Base-by-base conservation (phyloP, 2,797 vertebrate genomes). In the Aselliscus stoliczkanus region DNA sequence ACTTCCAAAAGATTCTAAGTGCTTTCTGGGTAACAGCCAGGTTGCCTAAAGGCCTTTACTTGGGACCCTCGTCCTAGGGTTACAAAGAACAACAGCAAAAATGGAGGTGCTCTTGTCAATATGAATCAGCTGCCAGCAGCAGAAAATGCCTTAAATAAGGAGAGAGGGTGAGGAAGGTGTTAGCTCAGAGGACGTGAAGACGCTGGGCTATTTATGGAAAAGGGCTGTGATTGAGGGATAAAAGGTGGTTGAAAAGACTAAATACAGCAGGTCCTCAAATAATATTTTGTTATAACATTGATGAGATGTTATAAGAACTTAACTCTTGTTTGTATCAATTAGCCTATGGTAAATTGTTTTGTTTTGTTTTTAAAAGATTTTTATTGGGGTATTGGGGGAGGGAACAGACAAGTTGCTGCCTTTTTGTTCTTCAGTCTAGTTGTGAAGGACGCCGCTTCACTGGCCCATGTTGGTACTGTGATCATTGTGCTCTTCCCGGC, bases 31-130 rank as follows among this genome's bases (percentile, higher is more conserved):
- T 81, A 70, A 73, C 6, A 94, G 58, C 39, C 56, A 82, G 13
- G 77, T 42, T 29, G 29, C 69, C 77, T 84, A 69, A 94, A 88
- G 62, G 73, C 69, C 82, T 92, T 96, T 83, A 52, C 72, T 79
- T 21, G n/a, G 72, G 39, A 70, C 58, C 58, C 54, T 72, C 18
- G 39, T 76, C 67, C 75, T 56, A 5, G 37, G 54, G 70, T 70
- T 85, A 62, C 69, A 65, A 64, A 87, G 89, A 87, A 77, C 25
- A 89, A 60, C 29, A 58, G 93, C 64, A 70, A 96, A 94, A 27
- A 69, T 72, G 37, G 90, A 86, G 13, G 65, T 8, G n/a, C 37
- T 70, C 64, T 90, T 90, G 81, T 97, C 60, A 44, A 10, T 70
- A n/a, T 34, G 84, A 93, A 58, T 81, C 70, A 56, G 70, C 47